Evolutionary conservation across 1,140 invertebrate species (phyloP).

Genomic region (Bombus confusus): DNA sequence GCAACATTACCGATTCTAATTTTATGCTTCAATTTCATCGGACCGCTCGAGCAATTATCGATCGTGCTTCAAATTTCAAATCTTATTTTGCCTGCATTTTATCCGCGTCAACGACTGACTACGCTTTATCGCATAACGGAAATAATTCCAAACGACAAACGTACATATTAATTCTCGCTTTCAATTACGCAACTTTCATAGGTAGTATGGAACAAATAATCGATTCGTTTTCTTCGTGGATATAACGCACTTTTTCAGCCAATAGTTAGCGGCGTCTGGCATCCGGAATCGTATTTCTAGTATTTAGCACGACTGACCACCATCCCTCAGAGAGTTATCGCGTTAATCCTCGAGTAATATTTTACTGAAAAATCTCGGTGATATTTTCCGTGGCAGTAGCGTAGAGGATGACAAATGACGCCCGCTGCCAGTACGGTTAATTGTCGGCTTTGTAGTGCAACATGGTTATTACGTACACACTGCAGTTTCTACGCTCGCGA

Average conservation of each 20-base stretch:
- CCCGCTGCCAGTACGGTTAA: slow-evolving; percentile 36
- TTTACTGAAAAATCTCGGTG: slow-evolving; percentile 44
- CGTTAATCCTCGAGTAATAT: slow-evolving; percentile 38
- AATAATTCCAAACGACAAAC: not conserved
- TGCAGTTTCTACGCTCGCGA: not conserved
- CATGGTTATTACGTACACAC: slow-evolving; percentile 32
- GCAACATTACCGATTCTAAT: not conserved
- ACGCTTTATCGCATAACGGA: not conserved
- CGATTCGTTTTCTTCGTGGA: not conserved
- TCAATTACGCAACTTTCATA: no score
- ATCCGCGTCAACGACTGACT: no score
- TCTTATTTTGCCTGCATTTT: no score
- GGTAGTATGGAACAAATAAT: not conserved
- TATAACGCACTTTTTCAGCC: not conserved
- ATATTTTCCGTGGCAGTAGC: slow-evolving; percentile 26
- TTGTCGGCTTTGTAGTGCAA: slow-evolving; percentile 45
- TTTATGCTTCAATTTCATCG: not conserved
- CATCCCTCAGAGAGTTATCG: slow-evolving; percentile 23
- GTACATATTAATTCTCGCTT: not conserved
- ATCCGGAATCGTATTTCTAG: slow-evolving; percentile 21
- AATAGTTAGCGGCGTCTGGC: not conserved
- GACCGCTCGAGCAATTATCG: not conserved
- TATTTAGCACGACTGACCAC: slow-evolving; percentile 27
- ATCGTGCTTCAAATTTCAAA: not conserved
- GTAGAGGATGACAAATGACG: slow-evolving; percentile 24